Evolutionary conservation across 2,113 vertebrate genomes (phyloP).

Genomic region (Embiotoca jacksoni): DNA sequence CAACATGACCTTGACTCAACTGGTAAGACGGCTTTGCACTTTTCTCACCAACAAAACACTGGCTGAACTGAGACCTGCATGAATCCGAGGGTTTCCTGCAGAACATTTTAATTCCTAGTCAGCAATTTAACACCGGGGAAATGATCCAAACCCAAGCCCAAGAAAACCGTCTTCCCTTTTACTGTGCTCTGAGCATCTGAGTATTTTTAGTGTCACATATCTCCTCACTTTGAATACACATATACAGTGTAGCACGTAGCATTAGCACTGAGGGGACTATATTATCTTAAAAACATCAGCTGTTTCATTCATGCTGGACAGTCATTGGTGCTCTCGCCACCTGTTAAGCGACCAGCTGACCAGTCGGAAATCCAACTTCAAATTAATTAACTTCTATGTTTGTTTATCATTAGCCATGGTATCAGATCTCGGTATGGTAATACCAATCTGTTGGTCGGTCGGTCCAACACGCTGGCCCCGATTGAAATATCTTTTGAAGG

Average conservation of each 20-base stretch:
- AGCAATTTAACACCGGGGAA: neutral
- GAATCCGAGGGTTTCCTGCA: neutral
- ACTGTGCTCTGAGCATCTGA: too few relatives aligned
- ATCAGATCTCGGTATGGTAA: too few relatives aligned
- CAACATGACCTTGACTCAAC: conserved; percentile 86
- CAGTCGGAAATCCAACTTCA: too few relatives aligned
- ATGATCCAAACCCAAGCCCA: neutral
- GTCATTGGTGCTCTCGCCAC: too few relatives aligned
- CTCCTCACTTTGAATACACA: neutral
- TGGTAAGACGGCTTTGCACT: conserved; percentile 79
- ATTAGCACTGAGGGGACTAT: neutral
- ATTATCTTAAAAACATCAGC: neutral
- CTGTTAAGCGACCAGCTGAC: too few relatives aligned
- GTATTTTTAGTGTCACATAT: neutral
- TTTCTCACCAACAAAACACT: conserved; percentile 6
- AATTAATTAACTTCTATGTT: too few relatives aligned
- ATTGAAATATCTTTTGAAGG: too few relatives aligned
- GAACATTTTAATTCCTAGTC: conserved; percentile 8
- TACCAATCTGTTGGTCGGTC: too few relatives aligned
- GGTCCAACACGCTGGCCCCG: too few relatives aligned
- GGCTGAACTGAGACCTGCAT: neutral
- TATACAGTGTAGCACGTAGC: neutral
- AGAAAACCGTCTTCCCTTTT: too few relatives aligned
- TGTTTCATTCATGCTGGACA: neutral
- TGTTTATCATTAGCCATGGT: too few relatives aligned